Evolutionary conservation across 2,113 vertebrate species (phyloP).

Genomic region (Salvelinus alpinus): DNA sequence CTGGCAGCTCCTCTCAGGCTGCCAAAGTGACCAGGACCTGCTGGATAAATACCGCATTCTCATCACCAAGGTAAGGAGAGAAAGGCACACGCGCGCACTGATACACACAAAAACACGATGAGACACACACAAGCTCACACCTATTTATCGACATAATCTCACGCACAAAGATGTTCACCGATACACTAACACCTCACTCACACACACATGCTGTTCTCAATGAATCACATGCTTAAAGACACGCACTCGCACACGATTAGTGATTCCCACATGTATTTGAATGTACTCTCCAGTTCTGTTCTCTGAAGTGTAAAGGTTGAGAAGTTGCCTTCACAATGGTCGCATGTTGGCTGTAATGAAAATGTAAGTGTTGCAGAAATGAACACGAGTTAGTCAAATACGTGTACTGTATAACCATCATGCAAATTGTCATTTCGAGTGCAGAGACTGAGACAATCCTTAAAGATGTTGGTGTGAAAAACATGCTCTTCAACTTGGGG

Average conservation of each 20-base stretch:
- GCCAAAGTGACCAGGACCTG: slow-evolving; percentile 91
- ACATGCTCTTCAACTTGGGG: too few relatives aligned
- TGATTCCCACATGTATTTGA: background rate
- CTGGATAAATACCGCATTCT: slow-evolving; percentile 92
- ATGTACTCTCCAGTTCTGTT: background rate
- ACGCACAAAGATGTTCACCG: background rate
- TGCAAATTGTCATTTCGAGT: background rate
- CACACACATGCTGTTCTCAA: background rate
- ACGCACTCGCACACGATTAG: too few relatives aligned
- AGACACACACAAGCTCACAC: slow-evolving; percentile 1
- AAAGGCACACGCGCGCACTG: background rate
- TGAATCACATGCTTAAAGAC: background rate
- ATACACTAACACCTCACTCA: background rate
- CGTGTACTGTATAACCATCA: too few relatives aligned
- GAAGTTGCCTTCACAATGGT: background rate
- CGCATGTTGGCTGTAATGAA: background rate
- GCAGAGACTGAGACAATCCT: background rate
- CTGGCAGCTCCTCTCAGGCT: slow-evolving; percentile 93
- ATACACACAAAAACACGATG: background rate
- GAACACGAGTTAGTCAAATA: too few relatives aligned
- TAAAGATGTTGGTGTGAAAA: too few relatives aligned
- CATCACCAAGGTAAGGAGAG: slow-evolving; percentile 88
- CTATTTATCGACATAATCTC: background rate
- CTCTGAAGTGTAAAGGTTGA: background rate
- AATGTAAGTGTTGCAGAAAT: too few relatives aligned